Percentiles rank a stretch among this genome's conserved stretches.
phyloP scores from a whole-genome alignment of 2,113 vertebrate species.

The Indicator maculatus region DNA sequence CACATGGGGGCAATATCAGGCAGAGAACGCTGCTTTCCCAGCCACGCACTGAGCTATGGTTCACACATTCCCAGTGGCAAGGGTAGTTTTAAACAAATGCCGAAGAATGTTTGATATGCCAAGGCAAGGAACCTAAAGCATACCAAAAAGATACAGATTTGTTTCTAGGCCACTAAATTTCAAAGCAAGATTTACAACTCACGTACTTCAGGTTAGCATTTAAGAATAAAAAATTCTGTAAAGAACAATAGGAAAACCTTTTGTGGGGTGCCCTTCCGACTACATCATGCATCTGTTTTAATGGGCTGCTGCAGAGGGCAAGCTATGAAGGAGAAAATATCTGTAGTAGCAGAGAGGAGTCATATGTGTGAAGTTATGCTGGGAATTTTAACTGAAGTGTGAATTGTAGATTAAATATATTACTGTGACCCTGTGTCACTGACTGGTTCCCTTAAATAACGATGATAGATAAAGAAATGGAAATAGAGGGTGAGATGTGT shows the following conservation, averaged over 20 bases:
- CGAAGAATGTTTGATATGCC: not conserved
- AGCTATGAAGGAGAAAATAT: not conserved
- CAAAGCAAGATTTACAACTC: constrained; percentile 1
- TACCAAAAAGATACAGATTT: not conserved
- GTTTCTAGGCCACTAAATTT: constrained; percentile 32
- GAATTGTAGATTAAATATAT: constrained; percentile 22
- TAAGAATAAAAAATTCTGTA: constrained; percentile 14
- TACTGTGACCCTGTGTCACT: not conserved
- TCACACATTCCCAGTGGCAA: not conserved
- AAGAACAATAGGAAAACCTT: not conserved
- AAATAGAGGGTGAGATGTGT: not conserved
- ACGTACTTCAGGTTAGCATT: constrained; percentile 7
- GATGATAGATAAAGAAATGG: constrained; percentile 5
- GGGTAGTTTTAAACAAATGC: not conserved
- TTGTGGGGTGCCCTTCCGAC: not conserved
- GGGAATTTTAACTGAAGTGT: constrained; percentile 30
- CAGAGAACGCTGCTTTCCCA: not conserved
- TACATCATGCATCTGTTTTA: not conserved
- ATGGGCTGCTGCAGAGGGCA: not conserved
- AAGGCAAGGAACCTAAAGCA: not conserved
- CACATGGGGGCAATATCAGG: constrained; percentile 69
- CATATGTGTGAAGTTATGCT: not conserved
- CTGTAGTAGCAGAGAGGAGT: not conserved
- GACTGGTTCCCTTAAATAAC: not conserved
- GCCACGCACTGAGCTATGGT: not conserved